These are phyloP conservation scores for Sycophila sp. DNA, from an alignment of 1,140 invertebrate genomes.

Conservation along the genomic window DNA sequence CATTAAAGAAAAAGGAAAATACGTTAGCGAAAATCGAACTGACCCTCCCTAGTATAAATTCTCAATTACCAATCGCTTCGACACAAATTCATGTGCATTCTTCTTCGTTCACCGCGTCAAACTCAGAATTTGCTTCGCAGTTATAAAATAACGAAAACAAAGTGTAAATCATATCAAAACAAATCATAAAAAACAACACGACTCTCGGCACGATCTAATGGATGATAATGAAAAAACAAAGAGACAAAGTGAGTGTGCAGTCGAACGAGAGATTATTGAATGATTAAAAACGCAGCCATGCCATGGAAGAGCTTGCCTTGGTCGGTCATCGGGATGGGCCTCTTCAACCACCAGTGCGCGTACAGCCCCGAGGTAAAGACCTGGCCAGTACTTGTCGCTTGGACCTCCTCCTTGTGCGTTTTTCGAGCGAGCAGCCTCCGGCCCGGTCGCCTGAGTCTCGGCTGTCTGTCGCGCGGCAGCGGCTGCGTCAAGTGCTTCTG, in stretches of 20 bases:
- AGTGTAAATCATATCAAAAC: not conserved
- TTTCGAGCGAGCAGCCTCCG: not conserved
- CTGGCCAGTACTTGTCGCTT: slow-evolving; percentile 46
- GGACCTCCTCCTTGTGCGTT: not conserved
- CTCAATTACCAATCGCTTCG: too few relatives aligned
- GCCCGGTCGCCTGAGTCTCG: not conserved
- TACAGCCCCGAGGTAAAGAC: slow-evolving; percentile 84
- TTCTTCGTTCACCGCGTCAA: slow-evolving; percentile 15
- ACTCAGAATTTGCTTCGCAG: slow-evolving; percentile 7
- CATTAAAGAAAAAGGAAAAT: too few relatives aligned
- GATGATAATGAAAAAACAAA: not conserved
- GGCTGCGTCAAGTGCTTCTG: slow-evolving; percentile 28
- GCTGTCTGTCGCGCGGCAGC: not conserved
- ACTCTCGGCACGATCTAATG: not conserved
- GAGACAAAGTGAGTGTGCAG: not conserved
- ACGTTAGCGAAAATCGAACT: too few relatives aligned
- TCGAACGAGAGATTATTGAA: not conserved
- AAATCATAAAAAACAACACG: not conserved
- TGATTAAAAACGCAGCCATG: slow-evolving; percentile 60
- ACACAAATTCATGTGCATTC: too few relatives aligned
- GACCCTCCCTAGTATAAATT: too few relatives aligned
- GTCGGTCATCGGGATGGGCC: slow-evolving; percentile 72
- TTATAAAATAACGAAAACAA: slow-evolving; percentile 25
- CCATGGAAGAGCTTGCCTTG: slow-evolving; percentile 66
- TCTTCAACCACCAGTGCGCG: slow-evolving; percentile 92